A percentile compares a stretch with the other conserved stretches of the same genome.
These are phyloP conservation scores for Graphium colonna DNA, from an alignment of 2,888 invertebrate genomes.

Conservation along the genomic window DNA sequence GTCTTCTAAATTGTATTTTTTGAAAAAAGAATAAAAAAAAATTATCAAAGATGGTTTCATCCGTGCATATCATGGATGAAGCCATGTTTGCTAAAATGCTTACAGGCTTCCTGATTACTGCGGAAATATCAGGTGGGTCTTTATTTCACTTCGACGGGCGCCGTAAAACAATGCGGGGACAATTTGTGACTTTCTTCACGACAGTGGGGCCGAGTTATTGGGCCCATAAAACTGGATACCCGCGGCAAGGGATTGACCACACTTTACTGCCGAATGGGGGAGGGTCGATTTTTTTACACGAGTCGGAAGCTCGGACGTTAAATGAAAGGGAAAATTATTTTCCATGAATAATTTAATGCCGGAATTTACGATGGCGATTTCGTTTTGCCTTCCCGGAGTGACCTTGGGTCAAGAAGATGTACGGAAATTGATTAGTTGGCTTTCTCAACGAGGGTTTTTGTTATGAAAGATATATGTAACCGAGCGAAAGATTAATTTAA, in stretches of 20 bases:
- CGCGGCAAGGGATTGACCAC: conserved; percentile 40
- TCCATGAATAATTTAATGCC: conserved; percentile 38
- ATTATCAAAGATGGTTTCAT: no score
- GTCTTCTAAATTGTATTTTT: no score
- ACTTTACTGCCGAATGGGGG: conserved; percentile 44
- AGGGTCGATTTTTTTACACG: conserved; percentile 44
- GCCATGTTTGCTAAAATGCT: no score
- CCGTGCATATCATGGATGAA: no score
- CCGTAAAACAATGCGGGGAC: conserved; percentile 34
- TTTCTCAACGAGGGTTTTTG: no score
- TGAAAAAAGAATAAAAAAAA: no score
- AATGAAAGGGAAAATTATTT: conserved; percentile 42
- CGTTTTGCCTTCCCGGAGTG: background rate
- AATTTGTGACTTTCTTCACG: conserved; percentile 33
- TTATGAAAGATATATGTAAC: no score
- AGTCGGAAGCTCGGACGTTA: conserved; percentile 28
- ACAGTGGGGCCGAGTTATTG: conserved; percentile 40
- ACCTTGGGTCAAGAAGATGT: background rate
- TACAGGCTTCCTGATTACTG: no score
- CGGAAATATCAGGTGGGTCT: conserved; percentile 4
- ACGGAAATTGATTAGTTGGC: background rate
- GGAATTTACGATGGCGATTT: conserved; percentile 2
- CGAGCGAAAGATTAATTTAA: no score
- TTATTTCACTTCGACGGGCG: conserved; percentile 24
- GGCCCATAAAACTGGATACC: conserved; percentile 41